Evolutionary conservation across 2,113 vertebrate species (phyloP).

Genomic region (Parus major): DNA sequence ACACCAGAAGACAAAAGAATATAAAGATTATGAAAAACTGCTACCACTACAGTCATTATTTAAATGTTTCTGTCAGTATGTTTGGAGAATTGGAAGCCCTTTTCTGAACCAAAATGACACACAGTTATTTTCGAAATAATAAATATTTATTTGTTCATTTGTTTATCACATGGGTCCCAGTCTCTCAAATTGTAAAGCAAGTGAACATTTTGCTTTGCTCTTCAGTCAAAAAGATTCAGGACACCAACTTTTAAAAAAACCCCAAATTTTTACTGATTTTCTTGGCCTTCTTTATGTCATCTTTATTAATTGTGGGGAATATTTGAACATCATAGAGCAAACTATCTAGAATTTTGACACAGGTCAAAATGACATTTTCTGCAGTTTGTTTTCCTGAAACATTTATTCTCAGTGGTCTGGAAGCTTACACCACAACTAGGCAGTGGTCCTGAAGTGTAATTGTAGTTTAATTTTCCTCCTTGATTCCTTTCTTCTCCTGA

Average conservation of each 20-base stretch:
- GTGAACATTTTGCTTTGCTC: not conserved
- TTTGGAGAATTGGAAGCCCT: not conserved
- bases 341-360: not conserved
- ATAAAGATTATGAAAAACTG: not conserved
- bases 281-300: not conserved
- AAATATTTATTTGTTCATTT: not conserved
- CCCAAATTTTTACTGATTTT: not conserved
- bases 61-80: not conserved
- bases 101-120: not conserved
- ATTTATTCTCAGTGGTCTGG: not conserved
- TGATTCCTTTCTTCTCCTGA: not conserved
- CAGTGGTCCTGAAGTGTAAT: not conserved
- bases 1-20: not conserved
- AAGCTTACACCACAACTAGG: not conserved
- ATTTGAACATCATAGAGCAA: not conserved
- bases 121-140: not conserved
- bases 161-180: accelerated
- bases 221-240: not conserved
- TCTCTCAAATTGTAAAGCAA: not conserved
- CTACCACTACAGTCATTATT: not conserved
- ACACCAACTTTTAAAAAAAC: not conserved
- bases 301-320: not conserved
- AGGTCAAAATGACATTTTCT: not conserved
- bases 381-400: not conserved
- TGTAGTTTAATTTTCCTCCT: not conserved